Conservation (phyloP, 2,888 invertebrate species). For the Buathra laborator region DNA sequence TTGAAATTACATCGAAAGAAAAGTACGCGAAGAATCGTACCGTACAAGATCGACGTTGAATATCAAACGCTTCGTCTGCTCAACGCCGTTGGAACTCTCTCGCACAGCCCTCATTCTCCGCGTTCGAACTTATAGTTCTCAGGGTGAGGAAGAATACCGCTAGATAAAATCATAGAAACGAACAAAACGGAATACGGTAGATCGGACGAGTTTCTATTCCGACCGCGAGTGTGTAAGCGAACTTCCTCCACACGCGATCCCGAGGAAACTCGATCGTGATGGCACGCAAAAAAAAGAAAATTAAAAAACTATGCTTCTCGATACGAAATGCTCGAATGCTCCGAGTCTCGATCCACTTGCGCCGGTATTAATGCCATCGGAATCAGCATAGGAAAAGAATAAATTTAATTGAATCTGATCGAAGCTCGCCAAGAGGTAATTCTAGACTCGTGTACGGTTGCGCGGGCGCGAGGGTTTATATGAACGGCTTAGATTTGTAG, state of each 20-base stretch:
- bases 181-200: constrained; percentile 60
- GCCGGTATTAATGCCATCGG: not conserved
- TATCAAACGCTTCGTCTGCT: constrained; percentile 4
- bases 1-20: constrained; percentile 57
- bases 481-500: constrained; percentile 40
- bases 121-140: constrained; percentile 53
- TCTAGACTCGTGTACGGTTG: constrained; percentile 56
- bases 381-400: constrained; percentile 41
- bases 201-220: constrained; percentile 61
- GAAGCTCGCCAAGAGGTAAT: constrained; percentile 54
- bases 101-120: constrained; percentile 22
- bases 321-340: constrained; percentile 23
- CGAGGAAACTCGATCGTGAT: constrained; percentile 61
- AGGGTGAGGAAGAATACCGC: constrained; percentile 58
- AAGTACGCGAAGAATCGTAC: constrained; percentile 47
- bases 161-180: constrained; percentile 64
- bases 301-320: constrained; percentile 6
- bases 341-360: constrained; percentile 19
- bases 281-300: constrained; percentile 46
- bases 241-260: constrained; percentile 47
- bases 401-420: constrained; percentile 65
- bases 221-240: constrained; percentile 17
- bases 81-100: not conserved
- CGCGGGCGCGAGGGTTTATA: not conserved
- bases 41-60: constrained; percentile 19